These are phyloP conservation scores for Parascotia fuliginaria DNA, from an alignment of 2,888 invertebrate species.

Conservation along the genomic window DNA sequence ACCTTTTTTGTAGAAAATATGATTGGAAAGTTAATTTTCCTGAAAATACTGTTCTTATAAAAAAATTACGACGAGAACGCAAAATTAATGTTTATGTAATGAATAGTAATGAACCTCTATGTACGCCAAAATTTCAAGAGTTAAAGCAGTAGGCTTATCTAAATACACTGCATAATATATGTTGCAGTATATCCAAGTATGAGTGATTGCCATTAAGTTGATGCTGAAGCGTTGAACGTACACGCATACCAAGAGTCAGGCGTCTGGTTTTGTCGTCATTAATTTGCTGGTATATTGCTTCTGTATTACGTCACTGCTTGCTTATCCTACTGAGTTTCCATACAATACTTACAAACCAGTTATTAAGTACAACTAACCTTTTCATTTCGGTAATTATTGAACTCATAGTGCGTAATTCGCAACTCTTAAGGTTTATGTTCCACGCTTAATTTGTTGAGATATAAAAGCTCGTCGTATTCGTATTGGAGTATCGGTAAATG, in stretches of 20 bases:
- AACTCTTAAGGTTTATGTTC: constrained; percentile 24
- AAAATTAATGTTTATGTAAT: too few species aligned
- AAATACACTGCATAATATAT: constrained; percentile 35
- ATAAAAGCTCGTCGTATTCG: constrained; percentile 21
- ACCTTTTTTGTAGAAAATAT: too few species aligned
- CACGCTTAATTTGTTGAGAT: constrained; percentile 20
- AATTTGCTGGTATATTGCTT: constrained; percentile 35
- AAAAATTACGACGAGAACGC: too few species aligned
- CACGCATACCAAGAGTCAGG: constrained; percentile 27
- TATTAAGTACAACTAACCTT: constrained; percentile 52
- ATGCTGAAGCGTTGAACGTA: constrained; percentile 24
- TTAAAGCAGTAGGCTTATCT: too few species aligned
- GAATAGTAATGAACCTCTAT: too few species aligned
- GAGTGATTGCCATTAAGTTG: constrained; percentile 33
- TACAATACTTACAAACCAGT: constrained; percentile 43
- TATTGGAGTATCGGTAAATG: constrained; percentile 28
- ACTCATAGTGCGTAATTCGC: constrained; percentile 29
- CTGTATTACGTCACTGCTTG: constrained; percentile 35
- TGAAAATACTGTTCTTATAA: too few species aligned
- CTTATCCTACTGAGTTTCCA: constrained; percentile 39
- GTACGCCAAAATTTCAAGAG: too few species aligned
- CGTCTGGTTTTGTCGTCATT: constrained; percentile 32
- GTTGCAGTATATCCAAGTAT: not conserved
- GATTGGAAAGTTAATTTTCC: too few species aligned
- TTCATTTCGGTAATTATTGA: constrained; percentile 37